Evolutionary conservation across 2,888 invertebrate genomes (phyloP).

Genomic region (Eulithis prunata): DNA sequence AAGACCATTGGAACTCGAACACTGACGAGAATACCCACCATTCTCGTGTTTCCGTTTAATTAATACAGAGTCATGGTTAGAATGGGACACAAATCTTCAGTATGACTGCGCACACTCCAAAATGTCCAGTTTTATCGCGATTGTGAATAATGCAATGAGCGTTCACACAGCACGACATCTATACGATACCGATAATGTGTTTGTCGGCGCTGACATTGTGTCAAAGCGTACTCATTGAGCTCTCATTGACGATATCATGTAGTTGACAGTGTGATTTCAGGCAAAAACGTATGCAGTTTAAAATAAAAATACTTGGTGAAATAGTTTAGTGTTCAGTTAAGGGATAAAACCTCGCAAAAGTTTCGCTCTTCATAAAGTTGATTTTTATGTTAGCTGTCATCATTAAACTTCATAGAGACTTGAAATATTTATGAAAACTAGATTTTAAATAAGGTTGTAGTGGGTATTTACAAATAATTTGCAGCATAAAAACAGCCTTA

Average conservation of each 20-base stretch:
- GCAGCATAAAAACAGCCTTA: too few species aligned
- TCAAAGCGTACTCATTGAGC: too few species aligned
- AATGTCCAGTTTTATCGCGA: constrained; percentile 7
- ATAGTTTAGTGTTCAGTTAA: too few species aligned
- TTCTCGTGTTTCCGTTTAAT: constrained; percentile 81
- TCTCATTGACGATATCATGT: too few species aligned
- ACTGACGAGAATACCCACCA: constrained; percentile 67
- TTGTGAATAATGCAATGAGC: not conserved
- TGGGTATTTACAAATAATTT: too few species aligned
- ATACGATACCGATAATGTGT: too few species aligned
- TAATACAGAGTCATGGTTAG: constrained; percentile 68
- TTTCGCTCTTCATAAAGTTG: not conserved
- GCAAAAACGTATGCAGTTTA: too few species aligned
- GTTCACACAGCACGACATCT: too few species aligned
- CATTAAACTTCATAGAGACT: not conserved
- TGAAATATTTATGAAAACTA: not conserved
- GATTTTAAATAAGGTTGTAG: too few species aligned
- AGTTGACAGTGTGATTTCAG: too few species aligned
- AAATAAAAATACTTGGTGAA: too few species aligned
- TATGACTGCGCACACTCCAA: constrained; percentile 35
- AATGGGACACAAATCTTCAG: constrained; percentile 23
- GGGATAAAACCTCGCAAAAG: not conserved
- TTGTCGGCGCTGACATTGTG: too few species aligned
- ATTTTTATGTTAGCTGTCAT: constrained; percentile 1
- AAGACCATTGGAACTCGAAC: constrained; percentile 66